These are phyloP conservation scores for Uria lomvia DNA, from an alignment of 2,113 vertebrate genomes.

Conservation along the genomic window DNA sequence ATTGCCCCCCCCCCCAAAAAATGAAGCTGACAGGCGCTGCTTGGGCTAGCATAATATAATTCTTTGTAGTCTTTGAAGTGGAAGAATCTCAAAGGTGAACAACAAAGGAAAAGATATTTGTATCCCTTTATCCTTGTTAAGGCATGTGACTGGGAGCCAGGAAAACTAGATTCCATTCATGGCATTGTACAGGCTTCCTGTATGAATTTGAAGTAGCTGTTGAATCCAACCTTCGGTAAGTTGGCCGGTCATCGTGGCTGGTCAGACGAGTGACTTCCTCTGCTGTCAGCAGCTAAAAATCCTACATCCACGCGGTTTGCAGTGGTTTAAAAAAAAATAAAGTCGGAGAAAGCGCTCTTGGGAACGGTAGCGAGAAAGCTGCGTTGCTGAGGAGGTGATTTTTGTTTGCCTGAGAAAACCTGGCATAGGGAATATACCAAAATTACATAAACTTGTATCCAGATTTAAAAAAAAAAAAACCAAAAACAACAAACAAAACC, in stretches of 20 bases:
- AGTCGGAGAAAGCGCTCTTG: background rate
- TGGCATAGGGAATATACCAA: background rate
- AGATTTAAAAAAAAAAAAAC: no score
- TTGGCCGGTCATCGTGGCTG: background rate
- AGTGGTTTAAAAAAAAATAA: background rate
- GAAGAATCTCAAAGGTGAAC: background rate
- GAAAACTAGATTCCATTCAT: slow-evolving; percentile 22
- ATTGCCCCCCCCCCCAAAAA: background rate
- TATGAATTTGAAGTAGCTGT: background rate
- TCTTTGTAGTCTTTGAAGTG: background rate
- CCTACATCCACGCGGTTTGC: background rate
- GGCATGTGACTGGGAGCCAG: background rate
- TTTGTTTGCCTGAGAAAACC: background rate
- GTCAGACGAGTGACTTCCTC: background rate
- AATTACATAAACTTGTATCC: background rate
- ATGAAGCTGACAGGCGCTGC: background rate
- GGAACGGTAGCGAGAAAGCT: background rate
- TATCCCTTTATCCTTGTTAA: background rate
- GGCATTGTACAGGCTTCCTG: background rate
- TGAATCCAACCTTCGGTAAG: background rate
- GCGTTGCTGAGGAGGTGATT: background rate
- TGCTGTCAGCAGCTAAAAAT: background rate
- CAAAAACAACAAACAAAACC: no score
- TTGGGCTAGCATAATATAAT: background rate
- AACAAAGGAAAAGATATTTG: background rate